Base-by-base conservation (phyloP, 2,797 vertebrate species). In the Knipowitschia caucasica region DNA sequence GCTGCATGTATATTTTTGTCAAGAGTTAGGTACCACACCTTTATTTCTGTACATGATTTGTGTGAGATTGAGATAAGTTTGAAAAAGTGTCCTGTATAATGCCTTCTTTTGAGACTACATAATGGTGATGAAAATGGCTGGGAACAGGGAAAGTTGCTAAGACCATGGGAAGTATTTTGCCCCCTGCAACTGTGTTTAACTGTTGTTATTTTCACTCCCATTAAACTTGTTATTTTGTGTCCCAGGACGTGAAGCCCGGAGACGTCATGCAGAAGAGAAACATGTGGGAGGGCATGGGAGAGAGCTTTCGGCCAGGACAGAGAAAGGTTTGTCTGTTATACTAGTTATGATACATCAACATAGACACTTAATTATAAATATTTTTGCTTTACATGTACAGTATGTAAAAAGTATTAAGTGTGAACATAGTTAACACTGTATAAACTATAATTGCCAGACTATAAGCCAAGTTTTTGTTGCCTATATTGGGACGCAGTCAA, bases 201-300 rank as follows among this genome's bases (percentile, higher is more conserved):
- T 31, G 29, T 20, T 31, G 17, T 10, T 18, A 18, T 31, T 47
- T 12, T 31, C 31, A 14, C 45, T 12, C 2, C 24, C 33, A 26
- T 51, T 51, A 38, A 7, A 40, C 18, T 35, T 21, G 14, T 34
- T 26, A 9, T 23, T 42, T 12, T 45, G 2, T 54, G 58, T 56
- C 34, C 39, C 81, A 98, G 95, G 95, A 97, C 31, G 91, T 97
- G 0, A 94, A 91, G 67, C 82, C 91, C 2, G 96, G 95, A 77
- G 96, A 95, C 23, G 93, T 96, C 0, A 81, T 95, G 88, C 94
- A 92, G 73, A 96, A 93, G 73, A 95, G 92, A 74, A 95, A 90
- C 77, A 89, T 99, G 80, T 99, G 97, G 96, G 96, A 99, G 62
- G 83, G 90, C 59, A 92, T 91, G 15, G 90, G 88, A 50, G 91